These are phyloP conservation scores for Acanthacorydalis orientalis DNA, from an alignment of 2,888 invertebrate genomes.

Conservation along the genomic window DNA sequence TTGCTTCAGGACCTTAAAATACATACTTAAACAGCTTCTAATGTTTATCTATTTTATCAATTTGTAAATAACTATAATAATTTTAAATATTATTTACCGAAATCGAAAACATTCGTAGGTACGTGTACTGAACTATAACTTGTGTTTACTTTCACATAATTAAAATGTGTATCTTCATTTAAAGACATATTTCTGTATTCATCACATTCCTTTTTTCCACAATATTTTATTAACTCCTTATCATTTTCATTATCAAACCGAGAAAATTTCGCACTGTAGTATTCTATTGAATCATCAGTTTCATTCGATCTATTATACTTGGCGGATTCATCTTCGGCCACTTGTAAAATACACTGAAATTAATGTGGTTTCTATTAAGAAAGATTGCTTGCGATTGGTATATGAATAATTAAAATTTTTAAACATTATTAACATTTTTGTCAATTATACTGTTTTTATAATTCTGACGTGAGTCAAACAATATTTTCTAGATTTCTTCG, in stretches of 20 bases:
- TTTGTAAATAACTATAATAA: not conserved
- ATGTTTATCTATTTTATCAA: not conserved
- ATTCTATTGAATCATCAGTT: slow-evolving; percentile 31
- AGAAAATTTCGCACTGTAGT: slow-evolving; percentile 74
- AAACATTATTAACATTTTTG: too few species aligned
- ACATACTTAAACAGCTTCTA: not conserved
- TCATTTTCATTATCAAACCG: slow-evolving; percentile 19
- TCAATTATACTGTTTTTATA: too few species aligned
- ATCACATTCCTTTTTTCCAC: slow-evolving; percentile 18
- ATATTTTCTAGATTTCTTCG: too few species aligned
- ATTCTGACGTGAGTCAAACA: too few species aligned
- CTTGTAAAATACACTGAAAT: slow-evolving; percentile 55
- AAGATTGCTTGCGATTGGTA: too few species aligned
- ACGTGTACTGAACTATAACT: slow-evolving; percentile 78
- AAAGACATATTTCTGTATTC: slow-evolving; percentile 41
- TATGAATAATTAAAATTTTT: too few species aligned
- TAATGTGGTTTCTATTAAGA: slow-evolving; percentile 6
- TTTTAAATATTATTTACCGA: slow-evolving; percentile 32
- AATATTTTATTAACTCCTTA: slow-evolving; percentile 17
- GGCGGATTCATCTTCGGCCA: slow-evolving; percentile 52
- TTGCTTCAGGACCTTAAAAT: slow-evolving; percentile 33
- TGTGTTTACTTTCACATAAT: slow-evolving; percentile 65
- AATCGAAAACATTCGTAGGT: slow-evolving; percentile 83
- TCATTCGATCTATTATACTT: slow-evolving; percentile 33
- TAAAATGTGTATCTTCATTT: slow-evolving; percentile 65